Conservation (phyloP, 2,113 vertebrate species). For the Tragelaphus strepsiceros region DNA sequence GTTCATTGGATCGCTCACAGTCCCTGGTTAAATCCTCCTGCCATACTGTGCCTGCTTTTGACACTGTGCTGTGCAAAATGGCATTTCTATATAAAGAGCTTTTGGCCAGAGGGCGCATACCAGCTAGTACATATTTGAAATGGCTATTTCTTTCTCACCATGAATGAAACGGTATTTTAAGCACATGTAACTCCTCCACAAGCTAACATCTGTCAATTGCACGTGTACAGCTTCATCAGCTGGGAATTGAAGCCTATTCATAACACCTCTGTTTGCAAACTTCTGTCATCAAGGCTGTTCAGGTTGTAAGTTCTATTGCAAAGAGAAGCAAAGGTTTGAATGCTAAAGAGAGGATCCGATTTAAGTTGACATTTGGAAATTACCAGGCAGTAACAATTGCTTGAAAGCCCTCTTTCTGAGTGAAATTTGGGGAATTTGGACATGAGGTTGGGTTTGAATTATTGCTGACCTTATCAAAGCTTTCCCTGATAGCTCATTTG, state of each 20-base stretch:
- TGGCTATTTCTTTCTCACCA: constrained; percentile 16
- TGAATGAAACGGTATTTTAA: constrained; percentile 31
- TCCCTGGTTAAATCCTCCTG: neutral
- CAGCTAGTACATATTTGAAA: neutral
- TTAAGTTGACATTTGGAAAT: neutral
- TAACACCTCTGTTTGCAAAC: constrained; percentile 21
- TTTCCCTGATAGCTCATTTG: neutral
- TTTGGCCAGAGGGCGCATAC: neutral
- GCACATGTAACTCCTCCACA: neutral
- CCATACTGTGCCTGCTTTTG: neutral
- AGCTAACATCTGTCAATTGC: constrained; percentile 7
- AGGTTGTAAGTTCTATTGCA: neutral
- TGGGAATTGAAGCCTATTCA: constrained; percentile 14
- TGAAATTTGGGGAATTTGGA: neutral
- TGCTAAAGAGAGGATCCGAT: neutral
- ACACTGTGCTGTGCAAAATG: constrained; percentile 25
- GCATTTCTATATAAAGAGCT: constrained; percentile 13
- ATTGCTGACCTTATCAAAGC: neutral
- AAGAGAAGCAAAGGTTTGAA: neutral
- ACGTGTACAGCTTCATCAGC: neutral
- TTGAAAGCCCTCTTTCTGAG: neutral
- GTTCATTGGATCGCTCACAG: constrained; percentile 6
- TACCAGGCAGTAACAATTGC: neutral
- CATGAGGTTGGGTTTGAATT: neutral
- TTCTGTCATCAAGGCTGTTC: neutral